These are phyloP conservation scores for Clytia hemisphaerica DNA, from an alignment of 30 jellyfish, hydroid and myxozoan species.

Conservation along the genomic window DNA sequence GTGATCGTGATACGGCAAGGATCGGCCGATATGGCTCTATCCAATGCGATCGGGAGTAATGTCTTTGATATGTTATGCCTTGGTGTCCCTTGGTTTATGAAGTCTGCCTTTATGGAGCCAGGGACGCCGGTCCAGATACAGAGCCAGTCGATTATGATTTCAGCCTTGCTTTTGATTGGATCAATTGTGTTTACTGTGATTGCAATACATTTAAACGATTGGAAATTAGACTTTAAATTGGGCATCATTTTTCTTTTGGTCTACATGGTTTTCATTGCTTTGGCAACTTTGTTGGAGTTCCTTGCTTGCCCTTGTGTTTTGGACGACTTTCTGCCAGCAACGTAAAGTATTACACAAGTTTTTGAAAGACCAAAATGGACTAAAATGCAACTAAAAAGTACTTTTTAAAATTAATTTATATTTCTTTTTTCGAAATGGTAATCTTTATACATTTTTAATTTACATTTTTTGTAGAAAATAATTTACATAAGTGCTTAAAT, in stretches of 20 bases:
- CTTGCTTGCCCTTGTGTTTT: slow-evolving; percentile 98
- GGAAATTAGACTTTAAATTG: slow-evolving; percentile 79
- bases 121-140: slow-evolving; percentile 69
- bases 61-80: slow-evolving; percentile 96
- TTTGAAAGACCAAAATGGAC: no score
- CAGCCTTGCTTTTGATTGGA: slow-evolving; percentile 86
- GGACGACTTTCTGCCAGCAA: slow-evolving; percentile 49
- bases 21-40: slow-evolving; percentile 95
- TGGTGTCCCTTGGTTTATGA: slow-evolving; percentile 98
- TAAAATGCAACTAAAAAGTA: no score
- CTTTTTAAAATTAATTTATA: no score
- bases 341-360: no score
- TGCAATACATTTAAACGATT: slow-evolving; percentile 82
- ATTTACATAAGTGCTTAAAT: no score
- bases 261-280: slow-evolving; percentile 74
- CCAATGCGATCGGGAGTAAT: slow-evolving; percentile 98
- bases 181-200: slow-evolving; percentile 74
- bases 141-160: slow-evolving; percentile 77
- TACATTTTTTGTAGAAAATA: no score
- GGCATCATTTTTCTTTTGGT: slow-evolving; percentile 80
- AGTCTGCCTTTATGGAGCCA: slow-evolving; percentile 80
- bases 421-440: no score
- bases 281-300: slow-evolving; percentile 87
- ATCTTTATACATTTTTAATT: no score
- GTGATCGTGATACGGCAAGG: slow-evolving; percentile 99